Conservation (phyloP, 2,797 vertebrate genomes). For the Arctocebus calabarensis region DNA sequence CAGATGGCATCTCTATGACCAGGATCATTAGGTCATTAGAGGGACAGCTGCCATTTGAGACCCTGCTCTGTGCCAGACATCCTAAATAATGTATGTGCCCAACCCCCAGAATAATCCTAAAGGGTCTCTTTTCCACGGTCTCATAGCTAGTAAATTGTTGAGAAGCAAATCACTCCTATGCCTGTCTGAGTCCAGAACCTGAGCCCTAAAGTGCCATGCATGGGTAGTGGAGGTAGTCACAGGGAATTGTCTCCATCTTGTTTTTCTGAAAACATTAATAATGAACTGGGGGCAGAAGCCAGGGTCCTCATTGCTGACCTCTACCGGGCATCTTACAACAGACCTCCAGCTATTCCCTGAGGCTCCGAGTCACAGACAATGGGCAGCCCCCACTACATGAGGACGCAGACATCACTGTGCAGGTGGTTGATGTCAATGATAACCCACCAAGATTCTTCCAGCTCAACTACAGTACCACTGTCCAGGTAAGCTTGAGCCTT, state of each 20-base stretch:
- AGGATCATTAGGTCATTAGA: not conserved
- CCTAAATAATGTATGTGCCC: not conserved
- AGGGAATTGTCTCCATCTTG: not conserved
- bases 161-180: not conserved
- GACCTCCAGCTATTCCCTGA: conserved; percentile 94
- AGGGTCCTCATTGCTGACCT: conserved; percentile 15
- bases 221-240: too few relatives aligned
- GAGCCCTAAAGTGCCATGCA: not conserved
- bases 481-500: conserved; percentile 90
- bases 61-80: not conserved
- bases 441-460: conserved; percentile 96
- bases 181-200: not conserved
- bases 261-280: not conserved
- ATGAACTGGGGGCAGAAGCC: not conserved
- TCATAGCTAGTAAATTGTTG: not conserved
- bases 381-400: conserved; percentile 92
- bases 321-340: conserved; percentile 78
- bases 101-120: not conserved
- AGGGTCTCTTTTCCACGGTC: not conserved
- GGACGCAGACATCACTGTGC: conserved; percentile 90
- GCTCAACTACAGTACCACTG: conserved; percentile 93
- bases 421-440: conserved; percentile 95
- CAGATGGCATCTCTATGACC: not conserved
- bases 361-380: conserved; percentile 93
- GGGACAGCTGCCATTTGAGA: not conserved